Conservation (phyloP, 2,113 vertebrate species). For the Vombatus ursinus region DNA sequence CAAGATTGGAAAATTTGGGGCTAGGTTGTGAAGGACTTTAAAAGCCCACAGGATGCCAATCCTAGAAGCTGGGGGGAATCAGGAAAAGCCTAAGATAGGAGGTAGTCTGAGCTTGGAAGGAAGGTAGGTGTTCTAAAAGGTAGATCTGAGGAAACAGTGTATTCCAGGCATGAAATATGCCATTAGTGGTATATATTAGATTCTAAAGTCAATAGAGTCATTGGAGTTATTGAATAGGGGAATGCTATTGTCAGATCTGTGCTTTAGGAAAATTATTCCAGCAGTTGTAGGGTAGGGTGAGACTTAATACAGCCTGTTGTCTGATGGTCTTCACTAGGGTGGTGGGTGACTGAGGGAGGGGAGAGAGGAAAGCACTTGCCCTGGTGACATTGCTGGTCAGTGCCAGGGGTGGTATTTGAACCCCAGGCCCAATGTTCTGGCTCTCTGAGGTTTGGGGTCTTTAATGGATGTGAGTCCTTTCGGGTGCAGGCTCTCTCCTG, state of each 20-base stretch:
- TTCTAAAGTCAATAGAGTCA: too few relatives aligned
- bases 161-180: too few relatives aligned
- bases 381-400: not conserved
- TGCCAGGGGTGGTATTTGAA: too few relatives aligned
- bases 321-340: not conserved
- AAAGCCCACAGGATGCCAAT: not conserved
- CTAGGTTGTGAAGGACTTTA: not conserved
- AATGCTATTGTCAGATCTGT: too few relatives aligned
- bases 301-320: not conserved
- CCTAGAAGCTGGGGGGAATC: not conserved
- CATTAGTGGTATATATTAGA: too few relatives aligned
- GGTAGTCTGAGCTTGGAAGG: not conserved
- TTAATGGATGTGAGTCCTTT: too few relatives aligned
- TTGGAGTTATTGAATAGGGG: too few relatives aligned
- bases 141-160: too few relatives aligned
- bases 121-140: not conserved
- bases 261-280: not conserved
- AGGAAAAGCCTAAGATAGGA: not conserved
- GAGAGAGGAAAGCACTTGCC: not conserved
- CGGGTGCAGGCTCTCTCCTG: too few relatives aligned
- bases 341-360: not conserved
- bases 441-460: too few relatives aligned
- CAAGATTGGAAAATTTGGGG: not conserved
- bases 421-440: not conserved
- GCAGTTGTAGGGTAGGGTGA: not conserved